These are phyloP conservation scores for Coregonus clupeaformis DNA, from an alignment of 2,113 vertebrate genomes.

Conservation along the genomic window DNA sequence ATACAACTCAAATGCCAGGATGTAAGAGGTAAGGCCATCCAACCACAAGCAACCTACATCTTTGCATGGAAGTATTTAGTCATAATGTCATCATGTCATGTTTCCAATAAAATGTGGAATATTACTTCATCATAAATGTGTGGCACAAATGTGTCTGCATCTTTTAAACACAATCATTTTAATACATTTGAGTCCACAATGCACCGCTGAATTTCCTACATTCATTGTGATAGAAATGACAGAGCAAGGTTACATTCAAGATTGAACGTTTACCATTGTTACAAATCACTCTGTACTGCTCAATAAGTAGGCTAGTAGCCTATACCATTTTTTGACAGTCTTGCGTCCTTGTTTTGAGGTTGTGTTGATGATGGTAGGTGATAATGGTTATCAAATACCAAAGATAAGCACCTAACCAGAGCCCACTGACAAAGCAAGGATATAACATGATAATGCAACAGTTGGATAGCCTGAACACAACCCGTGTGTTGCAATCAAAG, in stretches of 20 bases:
- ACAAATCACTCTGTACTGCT: constrained; percentile 27
- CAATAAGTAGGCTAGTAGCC: constrained; percentile 13
- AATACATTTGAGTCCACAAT: neutral
- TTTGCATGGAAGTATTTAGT: too few species aligned
- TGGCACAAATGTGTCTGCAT: constrained; percentile 4
- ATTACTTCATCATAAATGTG: constrained; percentile 5
- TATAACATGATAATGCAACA: constrained; percentile 5
- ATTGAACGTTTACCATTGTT: constrained; percentile 20
- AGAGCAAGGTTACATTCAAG: constrained; percentile 48
- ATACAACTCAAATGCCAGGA: too few species aligned
- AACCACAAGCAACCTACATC: too few species aligned
- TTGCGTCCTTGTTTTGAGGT: constrained; percentile 47
- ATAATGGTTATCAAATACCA: constrained; percentile 55
- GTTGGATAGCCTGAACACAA: neutral
- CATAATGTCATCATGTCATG: too few species aligned
- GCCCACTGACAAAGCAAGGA: constrained; percentile 36
- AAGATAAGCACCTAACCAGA: constrained; percentile 57
- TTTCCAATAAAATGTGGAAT: too few species aligned
- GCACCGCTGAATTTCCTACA: constrained; percentile 47
- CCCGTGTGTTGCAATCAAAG: constrained; percentile 3
- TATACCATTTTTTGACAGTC: constrained; percentile 7
- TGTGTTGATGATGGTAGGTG: constrained; percentile 42
- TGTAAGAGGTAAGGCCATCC: too few species aligned
- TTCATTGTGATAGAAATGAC: constrained; percentile 43
- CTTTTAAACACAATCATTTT: constrained; percentile 16